Evolutionary conservation across 2,113 vertebrate genomes (phyloP), one percentile per base, ranked within the genome.

Genomic region (Triplophysa dalaica): DNA sequence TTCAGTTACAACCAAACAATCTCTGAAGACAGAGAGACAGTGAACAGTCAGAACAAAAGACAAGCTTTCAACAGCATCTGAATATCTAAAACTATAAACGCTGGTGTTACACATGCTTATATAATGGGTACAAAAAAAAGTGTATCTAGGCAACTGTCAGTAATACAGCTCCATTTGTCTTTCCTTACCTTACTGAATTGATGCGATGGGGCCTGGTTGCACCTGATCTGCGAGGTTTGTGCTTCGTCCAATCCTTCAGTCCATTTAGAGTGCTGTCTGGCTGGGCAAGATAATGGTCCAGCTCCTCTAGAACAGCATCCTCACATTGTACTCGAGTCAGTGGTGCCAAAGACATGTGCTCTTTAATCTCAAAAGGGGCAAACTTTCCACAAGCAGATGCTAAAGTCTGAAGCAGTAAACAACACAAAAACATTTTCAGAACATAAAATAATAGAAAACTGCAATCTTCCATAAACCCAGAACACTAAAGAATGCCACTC

Each of bases 341-440:
- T 0, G 98, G 98, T 8, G 98, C 96, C 2, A 99, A 85, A 62
- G 87, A 89, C 97, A 99, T 98, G 89, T 97, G 94, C 81, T 95
- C 95, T 87, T 95, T 99, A 21, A 99, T 98, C 81, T 99, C 97
- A 89, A 99, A 99, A 1, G 98, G 98, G 73, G 97, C 97, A 88
- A 99, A 99, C 86, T 98, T 98, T 6, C 97, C 98, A 77, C 97
- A 99, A 4, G 94, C 95, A 77, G 95, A 94, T 0, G 96, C 95
- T 50, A 99, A 94, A 2, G 93, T 98, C 98, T 99, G 90, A 22
- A 90, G 76, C 61, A 7, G 0, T 41, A 45, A 19, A 10, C 7
- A 58, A 58, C 17, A 54, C 50, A 54, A 6, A 54, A 16, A 17
- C 17, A 14, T 54, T 4, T 19, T 16, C 14, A 17, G 4, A 17